These are phyloP conservation scores for Triplophysa siluroides DNA, from an alignment of 2,113 vertebrate species.

Conservation along the genomic window DNA sequence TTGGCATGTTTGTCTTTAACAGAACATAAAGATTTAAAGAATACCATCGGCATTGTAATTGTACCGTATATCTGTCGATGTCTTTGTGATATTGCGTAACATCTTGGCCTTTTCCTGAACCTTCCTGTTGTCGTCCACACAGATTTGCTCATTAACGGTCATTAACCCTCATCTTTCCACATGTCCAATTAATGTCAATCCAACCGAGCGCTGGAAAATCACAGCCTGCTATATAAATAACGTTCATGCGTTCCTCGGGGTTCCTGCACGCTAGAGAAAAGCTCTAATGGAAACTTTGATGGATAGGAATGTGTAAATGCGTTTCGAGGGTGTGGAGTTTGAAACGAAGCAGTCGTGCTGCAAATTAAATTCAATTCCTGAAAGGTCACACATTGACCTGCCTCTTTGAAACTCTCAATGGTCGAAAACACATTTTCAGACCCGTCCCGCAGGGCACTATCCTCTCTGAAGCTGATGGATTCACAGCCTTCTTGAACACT, in stretches of 20 bases:
- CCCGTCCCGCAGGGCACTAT: neutral
- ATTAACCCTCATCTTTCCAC: neutral
- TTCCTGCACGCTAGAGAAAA: neutral
- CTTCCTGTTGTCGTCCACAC: neutral
- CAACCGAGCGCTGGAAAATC: neutral
- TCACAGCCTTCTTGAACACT: too few species aligned
- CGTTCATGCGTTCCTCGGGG: neutral
- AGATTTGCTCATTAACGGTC: neutral
- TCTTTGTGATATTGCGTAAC: neutral
- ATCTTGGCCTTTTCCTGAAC: slow-evolving; percentile 13
- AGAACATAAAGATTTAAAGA: too few species aligned
- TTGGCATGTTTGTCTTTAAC: too few species aligned
- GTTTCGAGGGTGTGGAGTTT: neutral
- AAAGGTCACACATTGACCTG: too few species aligned
- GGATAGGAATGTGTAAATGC: neutral
- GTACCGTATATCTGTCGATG: neutral
- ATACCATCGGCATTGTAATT: too few species aligned
- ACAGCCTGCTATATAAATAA: slow-evolving; percentile 1
- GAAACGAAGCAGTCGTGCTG: neutral
- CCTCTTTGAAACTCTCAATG: too few species aligned
- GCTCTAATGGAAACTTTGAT: neutral
- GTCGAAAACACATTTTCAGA: neutral
- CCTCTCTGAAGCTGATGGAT: neutral
- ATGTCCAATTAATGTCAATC: neutral
- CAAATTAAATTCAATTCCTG: neutral